Percentiles rank a stretch among this genome's conserved stretches.
Conservation (phyloP, 1,140 invertebrate genomes). For the Zaprionus lachaisei region DNA sequence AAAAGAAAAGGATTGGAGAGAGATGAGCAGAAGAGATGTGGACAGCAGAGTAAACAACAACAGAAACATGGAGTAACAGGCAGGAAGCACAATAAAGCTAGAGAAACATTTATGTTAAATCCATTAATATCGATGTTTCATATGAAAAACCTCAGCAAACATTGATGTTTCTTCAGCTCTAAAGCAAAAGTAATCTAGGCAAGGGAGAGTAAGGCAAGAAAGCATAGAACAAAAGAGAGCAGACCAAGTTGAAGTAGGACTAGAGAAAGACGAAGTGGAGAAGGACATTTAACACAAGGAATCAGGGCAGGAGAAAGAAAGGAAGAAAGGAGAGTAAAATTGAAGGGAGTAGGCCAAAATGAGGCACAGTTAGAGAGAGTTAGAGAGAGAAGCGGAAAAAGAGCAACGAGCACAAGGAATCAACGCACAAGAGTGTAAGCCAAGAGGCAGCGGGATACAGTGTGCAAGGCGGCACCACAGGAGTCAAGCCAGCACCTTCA, state of each 20-base stretch:
- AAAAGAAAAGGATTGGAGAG: too few relatives aligned
- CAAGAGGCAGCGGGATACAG: too few relatives aligned
- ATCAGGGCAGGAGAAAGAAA: neutral
- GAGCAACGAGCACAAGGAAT: neutral
- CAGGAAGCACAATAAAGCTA: too few relatives aligned
- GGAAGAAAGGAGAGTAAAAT: rapidly evolving
- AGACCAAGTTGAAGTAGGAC: neutral
- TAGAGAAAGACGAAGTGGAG: neutral
- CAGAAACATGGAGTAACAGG: too few relatives aligned
- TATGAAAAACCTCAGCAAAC: too few relatives aligned
- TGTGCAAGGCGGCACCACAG: too few relatives aligned
- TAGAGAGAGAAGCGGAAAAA: neutral
- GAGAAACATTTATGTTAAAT: too few relatives aligned
- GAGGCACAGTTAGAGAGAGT: neutral
- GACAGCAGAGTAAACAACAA: too few relatives aligned
- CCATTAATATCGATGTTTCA: too few relatives aligned
- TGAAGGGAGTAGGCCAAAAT: neutral
- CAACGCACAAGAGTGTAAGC: neutral
- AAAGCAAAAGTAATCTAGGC: neutral
- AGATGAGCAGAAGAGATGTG: too few relatives aligned
- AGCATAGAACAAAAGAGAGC: neutral
- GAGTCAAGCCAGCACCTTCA: too few relatives aligned
- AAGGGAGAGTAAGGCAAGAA: neutral
- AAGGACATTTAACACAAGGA: neutral
- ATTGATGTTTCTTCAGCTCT: neutral